phyloP scores from a whole-genome alignment of 2,797 vertebrate genomes.

The Anas bernieri region DNA sequence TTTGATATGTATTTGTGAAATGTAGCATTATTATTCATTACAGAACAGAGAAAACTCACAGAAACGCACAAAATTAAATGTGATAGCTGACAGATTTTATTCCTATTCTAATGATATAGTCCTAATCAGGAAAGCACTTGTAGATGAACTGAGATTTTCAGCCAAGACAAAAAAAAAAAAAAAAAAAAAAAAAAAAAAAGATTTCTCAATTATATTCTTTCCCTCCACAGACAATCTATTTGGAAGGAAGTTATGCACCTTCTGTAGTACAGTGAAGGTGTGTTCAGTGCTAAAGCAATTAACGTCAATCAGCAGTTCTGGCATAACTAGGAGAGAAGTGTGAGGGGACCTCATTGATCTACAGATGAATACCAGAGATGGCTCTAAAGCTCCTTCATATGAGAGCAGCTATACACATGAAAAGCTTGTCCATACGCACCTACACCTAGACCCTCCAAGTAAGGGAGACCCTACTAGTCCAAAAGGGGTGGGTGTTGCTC shows the following conservation, averaged over 20 bases:
- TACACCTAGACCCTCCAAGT: background rate
- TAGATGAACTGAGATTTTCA: background rate
- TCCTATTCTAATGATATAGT: background rate
- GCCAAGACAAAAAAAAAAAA: background rate
- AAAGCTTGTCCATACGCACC: background rate
- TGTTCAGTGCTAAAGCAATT: background rate
- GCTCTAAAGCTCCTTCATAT: background rate
- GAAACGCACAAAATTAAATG: background rate
- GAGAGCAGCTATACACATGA: accelerated
- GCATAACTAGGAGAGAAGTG: background rate
- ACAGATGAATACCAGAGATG: background rate
- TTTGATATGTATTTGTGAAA: slow-evolving; percentile 1
- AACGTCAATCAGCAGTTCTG: background rate
- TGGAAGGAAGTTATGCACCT: background rate
- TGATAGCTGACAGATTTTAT: background rate
- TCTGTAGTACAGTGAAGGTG: background rate
- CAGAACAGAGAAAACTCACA: background rate
- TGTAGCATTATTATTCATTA: background rate
- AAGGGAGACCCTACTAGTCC: background rate
- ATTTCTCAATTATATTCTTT: background rate
- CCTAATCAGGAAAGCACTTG: background rate
- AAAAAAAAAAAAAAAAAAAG: background rate
- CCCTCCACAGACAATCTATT: background rate
- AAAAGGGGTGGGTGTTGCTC: background rate
- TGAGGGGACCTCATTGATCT: background rate